These are phyloP conservation scores for Drosophila picticornis DNA, from an alignment of 2,888 invertebrate genomes.

Conservation along the genomic window DNA sequence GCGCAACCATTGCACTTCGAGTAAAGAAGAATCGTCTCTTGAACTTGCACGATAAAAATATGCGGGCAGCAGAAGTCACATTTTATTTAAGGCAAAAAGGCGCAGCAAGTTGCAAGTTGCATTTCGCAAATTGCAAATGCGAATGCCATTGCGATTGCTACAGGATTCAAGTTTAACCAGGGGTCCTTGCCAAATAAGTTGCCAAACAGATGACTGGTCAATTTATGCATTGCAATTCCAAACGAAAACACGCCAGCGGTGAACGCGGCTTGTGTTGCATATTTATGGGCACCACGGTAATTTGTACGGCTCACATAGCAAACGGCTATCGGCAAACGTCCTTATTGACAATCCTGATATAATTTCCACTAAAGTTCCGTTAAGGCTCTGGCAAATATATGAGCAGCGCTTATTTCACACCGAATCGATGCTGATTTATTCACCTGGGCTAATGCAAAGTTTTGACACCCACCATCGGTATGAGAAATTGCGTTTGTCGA, in stretches of 20 bases:
- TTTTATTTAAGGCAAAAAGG: neutral
- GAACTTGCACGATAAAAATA: slow-evolving; percentile 3
- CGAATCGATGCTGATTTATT: neutral
- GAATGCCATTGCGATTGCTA: slow-evolving; percentile 23
- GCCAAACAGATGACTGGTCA: slow-evolving; percentile 37
- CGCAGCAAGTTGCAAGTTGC: slow-evolving; percentile 13
- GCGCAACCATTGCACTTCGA: neutral
- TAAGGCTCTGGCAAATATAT: neutral
- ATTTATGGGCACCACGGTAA: slow-evolving; percentile 68
- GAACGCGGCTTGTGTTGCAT: slow-evolving; percentile 62
- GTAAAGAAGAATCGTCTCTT: neutral
- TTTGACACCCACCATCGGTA: neutral
- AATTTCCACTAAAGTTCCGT: slow-evolving; percentile 39
- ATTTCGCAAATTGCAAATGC: slow-evolving; percentile 10
- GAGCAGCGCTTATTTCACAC: neutral
- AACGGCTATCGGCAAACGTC: slow-evolving; percentile 43
- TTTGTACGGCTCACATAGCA: slow-evolving; percentile 62
- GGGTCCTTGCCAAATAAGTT: slow-evolving; percentile 55
- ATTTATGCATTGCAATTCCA: slow-evolving; percentile 66
- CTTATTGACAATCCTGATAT: slow-evolving; percentile 38
- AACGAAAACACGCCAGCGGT: slow-evolving; percentile 37
- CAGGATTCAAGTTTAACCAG: slow-evolving; percentile 62
- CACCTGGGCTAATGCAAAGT: neutral
- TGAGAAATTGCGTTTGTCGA: neutral
- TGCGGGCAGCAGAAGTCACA: neutral